Evolutionary conservation across 2,888 invertebrate species (phyloP), one percentile per base, ranked within the genome.

Genomic region (Aromia moschata): DNA sequence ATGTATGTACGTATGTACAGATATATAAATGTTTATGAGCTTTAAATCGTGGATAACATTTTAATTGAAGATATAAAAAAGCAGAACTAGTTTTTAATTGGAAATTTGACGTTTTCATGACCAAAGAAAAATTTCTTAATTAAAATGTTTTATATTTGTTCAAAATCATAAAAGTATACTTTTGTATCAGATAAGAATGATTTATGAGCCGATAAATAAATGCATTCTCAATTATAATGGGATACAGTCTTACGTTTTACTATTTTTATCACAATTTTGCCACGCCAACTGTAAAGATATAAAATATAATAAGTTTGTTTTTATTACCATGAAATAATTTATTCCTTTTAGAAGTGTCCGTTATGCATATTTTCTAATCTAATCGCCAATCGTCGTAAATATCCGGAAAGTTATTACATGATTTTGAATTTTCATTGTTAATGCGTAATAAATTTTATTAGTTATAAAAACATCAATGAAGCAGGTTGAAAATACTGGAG

Each of bases 31-130:
- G 25, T 25, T 25, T 25, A 25, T 25, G 3, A 7, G 25, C 25
- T 7, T 25, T 25, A 25, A 52, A 62, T 54, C 57, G 16, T 57
- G 53, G 57, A 52, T 59, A 57, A 58, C 55, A 54, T 63, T 54
- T 62, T 60, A 63, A 63, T 55, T 43, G 57, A 51, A 40, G 41
- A 54, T 47, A 63, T 55, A 63, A 57, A 55, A 60, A 63, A 55
- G 60, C 57, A 56, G 60, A 49, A 63, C 56, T 54, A 57, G 60
- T 56, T 51, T 62, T 62, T 63, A 60, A 63, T 63, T 60, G 57
- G 56, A 57, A 57, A 46, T 59, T 59, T 55, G 60, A 63, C 63
- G 54, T 63, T 63, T 60, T 63, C 58, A 62, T 54, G 47, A 52
- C 56, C 53, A 47, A 25, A 25, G 4, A 25, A 7, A 25, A 25